Base-by-base conservation (phyloP, 2,113 vertebrate species). In the Cynopterus brachyotis region DNA sequence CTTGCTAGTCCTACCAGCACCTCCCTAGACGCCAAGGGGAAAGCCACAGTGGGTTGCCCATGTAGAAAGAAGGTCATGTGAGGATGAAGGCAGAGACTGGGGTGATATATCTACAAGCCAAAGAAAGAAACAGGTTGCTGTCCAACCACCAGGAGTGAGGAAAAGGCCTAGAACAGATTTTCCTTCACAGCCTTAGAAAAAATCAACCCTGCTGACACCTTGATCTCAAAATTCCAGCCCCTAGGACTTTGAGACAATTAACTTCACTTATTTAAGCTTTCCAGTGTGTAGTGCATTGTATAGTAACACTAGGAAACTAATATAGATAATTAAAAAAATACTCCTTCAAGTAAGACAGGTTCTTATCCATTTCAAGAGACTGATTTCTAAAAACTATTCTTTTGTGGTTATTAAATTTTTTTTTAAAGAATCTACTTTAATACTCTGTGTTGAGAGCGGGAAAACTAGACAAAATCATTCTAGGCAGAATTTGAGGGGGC, bases 31-130 rank as follows among this genome's bases (percentile, higher is more conserved):
- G 4, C 57, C 1, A 16, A n/a, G n/a, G 45, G 45, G 35, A 20
- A 59, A 0, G 10, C 40, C 15, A 60, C 26, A 40, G 22, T 0
- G 1, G 53, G 35, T 1, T 11, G 5, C 28, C 30, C 26, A 32
- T 0, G 5, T 24, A 50, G 50, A 50, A 28, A 70, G 67, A 69
- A 45, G 3, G 42, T 2, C 32, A 5, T 16, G 6, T 53, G 26
- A 78, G 72, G 45, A 32, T 0, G 24, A 40, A 62, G 67, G 76
- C 82, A 66, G 82, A 45, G 32, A 37, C 0, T 26, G 45, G 32
- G 55, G 40, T 22, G 12, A 32, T 3, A 26, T 9, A 20, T 26
- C 62, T 28, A 11, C 6, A 28, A 50, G 32, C 32, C 7, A 6
- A 57, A 37, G 26, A 53, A n/a, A 13, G 30, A 37, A 59, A 26